A percentile compares a stretch with the other conserved stretches of the same genome.
Conservation (phyloP, 2,888 invertebrate genomes). For the Tetrapedia diversipes region DNA sequence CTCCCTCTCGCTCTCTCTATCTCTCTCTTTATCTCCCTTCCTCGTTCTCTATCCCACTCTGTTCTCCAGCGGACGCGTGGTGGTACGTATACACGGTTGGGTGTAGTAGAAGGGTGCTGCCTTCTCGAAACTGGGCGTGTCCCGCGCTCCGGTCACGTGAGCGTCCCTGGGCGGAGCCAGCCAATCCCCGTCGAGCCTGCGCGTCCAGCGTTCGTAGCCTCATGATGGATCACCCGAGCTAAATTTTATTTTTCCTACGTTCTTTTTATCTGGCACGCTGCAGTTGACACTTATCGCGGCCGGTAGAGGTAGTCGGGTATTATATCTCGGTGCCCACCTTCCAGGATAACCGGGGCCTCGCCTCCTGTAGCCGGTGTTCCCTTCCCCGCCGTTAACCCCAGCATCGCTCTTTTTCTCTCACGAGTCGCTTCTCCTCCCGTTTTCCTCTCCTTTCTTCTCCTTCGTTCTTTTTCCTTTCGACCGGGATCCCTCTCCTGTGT, state of each 20-base stretch:
- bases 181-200: conserved; percentile 74
- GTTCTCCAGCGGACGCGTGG: conserved; percentile 38
- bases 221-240: conserved; percentile 81
- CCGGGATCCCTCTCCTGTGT: conserved; percentile 52
- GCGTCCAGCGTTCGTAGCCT: conserved; percentile 75
- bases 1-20: conserved; percentile 13
- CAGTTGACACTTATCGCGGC: conserved; percentile 82
- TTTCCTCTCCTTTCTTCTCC: not conserved
- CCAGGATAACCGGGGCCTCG: conserved; percentile 53
- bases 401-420: conserved; percentile 47
- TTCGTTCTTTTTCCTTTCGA: conserved; percentile 4
- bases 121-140: conserved; percentile 59
- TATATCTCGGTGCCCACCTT: conserved; percentile 73
- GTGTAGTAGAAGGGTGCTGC: conserved; percentile 56
- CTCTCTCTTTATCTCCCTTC: not conserved
- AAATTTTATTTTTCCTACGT: conserved; percentile 79
- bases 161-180: conserved; percentile 72
- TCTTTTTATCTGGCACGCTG: conserved; percentile 82
- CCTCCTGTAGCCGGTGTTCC: conserved; percentile 48
- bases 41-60: conserved; percentile 7
- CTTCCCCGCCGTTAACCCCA: conserved; percentile 40
- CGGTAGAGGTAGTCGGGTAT: conserved; percentile 69
- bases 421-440: conserved; percentile 5
- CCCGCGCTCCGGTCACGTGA: conserved; percentile 74
- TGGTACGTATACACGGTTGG: conserved; percentile 44